phyloP scores from a whole-genome alignment of 2,797 vertebrate genomes.

The Oreortyx pictus region DNA sequence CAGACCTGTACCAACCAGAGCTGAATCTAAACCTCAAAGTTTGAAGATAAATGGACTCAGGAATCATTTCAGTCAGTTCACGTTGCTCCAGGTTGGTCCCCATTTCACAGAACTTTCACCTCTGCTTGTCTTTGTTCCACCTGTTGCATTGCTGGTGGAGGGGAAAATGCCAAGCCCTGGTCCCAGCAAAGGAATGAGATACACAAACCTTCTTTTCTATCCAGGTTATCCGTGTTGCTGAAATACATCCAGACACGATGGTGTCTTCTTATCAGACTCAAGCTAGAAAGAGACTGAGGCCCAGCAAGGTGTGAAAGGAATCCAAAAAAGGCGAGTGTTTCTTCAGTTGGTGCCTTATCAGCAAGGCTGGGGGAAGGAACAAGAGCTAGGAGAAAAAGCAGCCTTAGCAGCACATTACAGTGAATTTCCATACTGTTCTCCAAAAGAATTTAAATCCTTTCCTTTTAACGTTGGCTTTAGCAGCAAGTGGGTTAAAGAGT shows the following conservation, averaged over 20 bases:
- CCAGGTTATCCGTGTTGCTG: not conserved
- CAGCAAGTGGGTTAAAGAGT: slow-evolving; percentile 11
- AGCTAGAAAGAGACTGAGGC: not conserved
- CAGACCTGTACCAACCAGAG: not conserved
- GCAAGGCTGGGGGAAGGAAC: not conserved
- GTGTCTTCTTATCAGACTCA: not conserved
- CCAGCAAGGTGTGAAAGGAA: not conserved
- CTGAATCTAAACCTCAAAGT: not conserved
- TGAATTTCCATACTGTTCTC: not conserved
- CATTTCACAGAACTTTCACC: not conserved
- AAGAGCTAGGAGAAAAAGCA: not conserved
- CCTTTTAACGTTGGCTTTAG: not conserved
- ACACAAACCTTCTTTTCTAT: not conserved
- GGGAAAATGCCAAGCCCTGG: not conserved
- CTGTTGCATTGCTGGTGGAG: not conserved
- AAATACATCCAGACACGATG: not conserved
- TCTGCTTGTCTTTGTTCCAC: not conserved
- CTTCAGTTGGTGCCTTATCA: not conserved
- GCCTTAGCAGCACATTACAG: not conserved
- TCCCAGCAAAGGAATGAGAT: not conserved
- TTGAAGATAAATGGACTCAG: not conserved
- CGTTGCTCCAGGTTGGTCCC: not conserved
- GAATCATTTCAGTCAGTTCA: not conserved
- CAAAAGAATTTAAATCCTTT: not conserved
- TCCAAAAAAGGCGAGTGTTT: not conserved